Percentiles rank a stretch among this genome's conserved stretches.
Evolutionary conservation across 2,888 invertebrate genomes (phyloP).

Genomic region (Thera britannica): DNA sequence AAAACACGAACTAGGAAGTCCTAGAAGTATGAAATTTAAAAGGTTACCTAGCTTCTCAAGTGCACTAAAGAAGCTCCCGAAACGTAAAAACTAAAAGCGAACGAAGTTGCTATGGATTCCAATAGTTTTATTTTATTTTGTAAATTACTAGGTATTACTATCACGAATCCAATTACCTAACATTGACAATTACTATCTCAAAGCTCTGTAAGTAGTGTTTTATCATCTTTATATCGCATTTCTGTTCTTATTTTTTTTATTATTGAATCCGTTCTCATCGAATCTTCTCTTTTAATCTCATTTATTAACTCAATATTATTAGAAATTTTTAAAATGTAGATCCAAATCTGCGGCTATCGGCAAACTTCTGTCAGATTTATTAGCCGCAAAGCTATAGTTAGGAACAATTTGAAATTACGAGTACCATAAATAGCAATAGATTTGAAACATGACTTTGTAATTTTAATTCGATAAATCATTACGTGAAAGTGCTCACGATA

Average conservation of each 20-base stretch:
- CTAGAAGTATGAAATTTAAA: no score
- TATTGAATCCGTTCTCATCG: conserved; percentile 20
- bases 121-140: neutral
- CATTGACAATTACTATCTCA: neutral
- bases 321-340: conserved; percentile 42
- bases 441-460: conserved; percentile 41
- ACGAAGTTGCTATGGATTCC: no score
- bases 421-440: conserved; percentile 38
- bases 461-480: conserved; percentile 48
- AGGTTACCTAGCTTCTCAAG: no score
- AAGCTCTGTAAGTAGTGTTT: conserved; percentile 1
- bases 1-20: no score
- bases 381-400: conserved; percentile 33
- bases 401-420: conserved; percentile 18
- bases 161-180: neutral
- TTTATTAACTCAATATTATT: conserved; percentile 34
- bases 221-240: conserved; percentile 20
- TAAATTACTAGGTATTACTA: no score
- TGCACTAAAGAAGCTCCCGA: no score
- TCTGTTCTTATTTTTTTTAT: conserved; percentile 25
- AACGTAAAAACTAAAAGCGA: no score
- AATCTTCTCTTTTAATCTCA: conserved; percentile 28
- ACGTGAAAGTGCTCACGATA: conserved; percentile 55
- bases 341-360: conserved; percentile 46
- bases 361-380: conserved; percentile 42